phyloP scores from a whole-genome alignment of 2,797 vertebrate genomes.

The Onychomys torridus region DNA sequence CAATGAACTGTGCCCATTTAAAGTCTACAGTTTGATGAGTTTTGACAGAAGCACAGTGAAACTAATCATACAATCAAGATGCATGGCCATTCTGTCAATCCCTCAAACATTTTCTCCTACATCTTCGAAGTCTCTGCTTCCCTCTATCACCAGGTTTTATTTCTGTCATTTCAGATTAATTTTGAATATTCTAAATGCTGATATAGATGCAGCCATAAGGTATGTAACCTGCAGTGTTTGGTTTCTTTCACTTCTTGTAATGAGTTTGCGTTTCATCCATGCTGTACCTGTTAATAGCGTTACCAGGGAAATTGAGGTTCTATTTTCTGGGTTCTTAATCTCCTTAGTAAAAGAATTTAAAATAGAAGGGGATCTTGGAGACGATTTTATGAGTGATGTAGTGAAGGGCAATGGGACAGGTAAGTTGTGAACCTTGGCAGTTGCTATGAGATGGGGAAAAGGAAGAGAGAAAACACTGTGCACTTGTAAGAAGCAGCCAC shows the following conservation, averaged over 20 bases:
- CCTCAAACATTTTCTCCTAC: background rate
- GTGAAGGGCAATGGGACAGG: background rate
- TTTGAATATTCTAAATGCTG: background rate
- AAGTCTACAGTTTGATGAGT: slow-evolving; percentile 11
- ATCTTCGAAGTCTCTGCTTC: background rate
- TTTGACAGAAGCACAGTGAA: background rate
- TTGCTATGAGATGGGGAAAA: background rate
- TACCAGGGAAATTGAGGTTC: background rate
- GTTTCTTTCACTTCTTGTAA: slow-evolving; percentile 6
- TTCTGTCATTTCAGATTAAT: slow-evolving; percentile 25
- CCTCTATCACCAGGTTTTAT: background rate
- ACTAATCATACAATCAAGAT: background rate
- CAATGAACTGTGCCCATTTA: slow-evolving; percentile 18
- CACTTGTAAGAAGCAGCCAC: background rate
- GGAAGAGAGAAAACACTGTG: background rate
- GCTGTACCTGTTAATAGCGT: background rate
- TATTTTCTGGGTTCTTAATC: background rate
- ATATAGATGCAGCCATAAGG: background rate
- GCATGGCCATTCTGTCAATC: background rate
- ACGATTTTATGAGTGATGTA: background rate
- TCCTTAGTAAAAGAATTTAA: background rate
- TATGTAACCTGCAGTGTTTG: background rate
- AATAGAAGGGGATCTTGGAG: background rate
- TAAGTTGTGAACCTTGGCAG: background rate
- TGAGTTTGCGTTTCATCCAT: background rate